Base-by-base conservation (phyloP, 1,140 invertebrate genomes). In the Drosophila nigrodunni region DNA sequence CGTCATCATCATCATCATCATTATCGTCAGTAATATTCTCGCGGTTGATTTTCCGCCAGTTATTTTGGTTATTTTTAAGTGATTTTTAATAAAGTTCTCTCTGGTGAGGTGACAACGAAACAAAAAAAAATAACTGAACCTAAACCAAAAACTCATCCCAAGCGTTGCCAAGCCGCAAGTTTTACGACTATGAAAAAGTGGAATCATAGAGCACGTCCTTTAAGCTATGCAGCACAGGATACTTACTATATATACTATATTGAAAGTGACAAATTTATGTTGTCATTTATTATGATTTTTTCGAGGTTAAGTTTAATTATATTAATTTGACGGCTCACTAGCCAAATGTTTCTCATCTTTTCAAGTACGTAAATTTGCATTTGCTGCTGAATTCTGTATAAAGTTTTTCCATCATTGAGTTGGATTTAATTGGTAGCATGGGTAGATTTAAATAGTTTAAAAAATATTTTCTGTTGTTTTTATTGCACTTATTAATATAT, bases 11-110 rank as follows among this genome's bases (percentile, higher is more conserved):
- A 44, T 47, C 44, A 15, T 15, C 15, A 15, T 15, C 15, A 21
- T 21, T 21, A 44, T 41, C 55, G 41, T 47, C 62, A 64, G 70
- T 74, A 70, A 74, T 59, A 66, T 82, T 69, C 68, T 69, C 59
- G 80, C 49, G 70, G 37, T 60, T 62, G 39, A 64, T 62, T 61
- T 66, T 60, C 67, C 64, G 67, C 66, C 83, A 82, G 79, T 67
- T 83, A 88, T 88, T 88, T 88, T 70, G 80, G 77, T 88, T 88
- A 88, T 88, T 88, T 87, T 88, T 88, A 88, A 88, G 83, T 88
- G 83, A 88, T 88, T 88, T 88, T 88, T 88, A 82, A 88, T 88
- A 88, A 88, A 82, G 83, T 88, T 88, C 79, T 58, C 62, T 68
- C 18, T 59, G 60, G 55, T 39, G 57, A 76, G 49, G 68, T 77